phyloP scores from a whole-genome alignment of 2,113 vertebrate genomes.

The Daphoenositta chrysoptera region DNA sequence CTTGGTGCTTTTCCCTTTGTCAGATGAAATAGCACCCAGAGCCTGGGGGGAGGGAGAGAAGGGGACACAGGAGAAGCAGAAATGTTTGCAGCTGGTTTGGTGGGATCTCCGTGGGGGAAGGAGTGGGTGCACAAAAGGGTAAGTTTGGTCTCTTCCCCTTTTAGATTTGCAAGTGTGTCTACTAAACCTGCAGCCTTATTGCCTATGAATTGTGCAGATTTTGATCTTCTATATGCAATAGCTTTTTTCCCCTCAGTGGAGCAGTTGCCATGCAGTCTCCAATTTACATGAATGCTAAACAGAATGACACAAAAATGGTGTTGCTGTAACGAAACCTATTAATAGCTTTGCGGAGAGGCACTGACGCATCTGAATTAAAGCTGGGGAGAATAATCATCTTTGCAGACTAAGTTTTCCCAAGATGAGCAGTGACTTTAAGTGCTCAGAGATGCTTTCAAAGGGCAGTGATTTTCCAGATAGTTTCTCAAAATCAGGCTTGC shows the following conservation, averaged over 20 bases:
- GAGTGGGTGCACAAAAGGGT: neutral
- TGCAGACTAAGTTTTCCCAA: neutral
- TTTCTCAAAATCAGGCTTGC: neutral
- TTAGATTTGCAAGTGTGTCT: neutral
- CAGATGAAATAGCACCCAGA: neutral
- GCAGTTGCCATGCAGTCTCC: neutral
- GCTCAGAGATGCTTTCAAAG: neutral
- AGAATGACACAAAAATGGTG: conserved; percentile 6
- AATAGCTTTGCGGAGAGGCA: conserved; percentile 27
- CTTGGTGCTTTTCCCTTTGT: neutral
- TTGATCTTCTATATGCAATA: neutral
- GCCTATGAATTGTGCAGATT: neutral
- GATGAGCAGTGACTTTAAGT: neutral
- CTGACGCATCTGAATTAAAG: conserved; percentile 33
- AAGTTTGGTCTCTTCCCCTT: neutral
- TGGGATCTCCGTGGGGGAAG: neutral
- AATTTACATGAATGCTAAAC: neutral
- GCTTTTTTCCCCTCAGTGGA: neutral
- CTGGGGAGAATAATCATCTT: neutral
- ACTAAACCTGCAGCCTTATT: neutral
- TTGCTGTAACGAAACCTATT: conserved; percentile 34
- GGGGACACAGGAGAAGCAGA: neutral
- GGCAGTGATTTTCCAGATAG: neutral
- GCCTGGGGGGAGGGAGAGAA: neutral
- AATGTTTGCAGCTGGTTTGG: neutral